Conservation (phyloP, 2,888 invertebrate genomes). For the Eristalis arbustorum region DNA sequence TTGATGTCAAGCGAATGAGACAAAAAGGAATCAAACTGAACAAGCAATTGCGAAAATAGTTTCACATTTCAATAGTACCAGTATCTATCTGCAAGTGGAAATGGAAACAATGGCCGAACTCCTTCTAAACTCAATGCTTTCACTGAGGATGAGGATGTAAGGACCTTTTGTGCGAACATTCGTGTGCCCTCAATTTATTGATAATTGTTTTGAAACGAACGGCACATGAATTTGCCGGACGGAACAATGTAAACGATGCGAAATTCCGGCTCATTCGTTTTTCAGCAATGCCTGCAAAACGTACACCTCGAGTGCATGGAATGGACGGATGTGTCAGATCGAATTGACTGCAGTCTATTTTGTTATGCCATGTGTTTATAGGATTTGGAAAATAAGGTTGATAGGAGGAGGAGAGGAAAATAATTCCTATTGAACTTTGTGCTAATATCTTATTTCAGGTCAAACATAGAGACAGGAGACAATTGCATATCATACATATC, state of each 20-base stretch:
- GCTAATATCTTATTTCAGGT: no score
- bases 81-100: not conserved
- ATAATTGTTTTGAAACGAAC: not conserved
- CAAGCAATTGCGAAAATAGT: not conserved
- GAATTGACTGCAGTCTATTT: not conserved
- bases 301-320: not conserved
- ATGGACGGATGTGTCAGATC: not conserved
- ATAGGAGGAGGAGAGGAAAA: no score
- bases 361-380: not conserved
- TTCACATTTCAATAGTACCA: not conserved
- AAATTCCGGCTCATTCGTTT: not conserved
- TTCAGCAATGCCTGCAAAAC: not conserved
- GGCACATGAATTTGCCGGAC: not conserved
- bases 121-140: not conserved
- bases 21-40: not conserved
- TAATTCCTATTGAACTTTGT: not conserved
- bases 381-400: not conserved
- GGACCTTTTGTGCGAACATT: not conserved
- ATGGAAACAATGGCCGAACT: not conserved
- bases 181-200: not conserved
- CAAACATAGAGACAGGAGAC: no score
- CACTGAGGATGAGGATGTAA: not conserved
- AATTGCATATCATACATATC: no score
- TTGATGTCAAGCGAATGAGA: not conserved
- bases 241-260: not conserved